Evolutionary conservation across 2,888 invertebrate species (phyloP).

Genomic region (Charanyca ferruginea): DNA sequence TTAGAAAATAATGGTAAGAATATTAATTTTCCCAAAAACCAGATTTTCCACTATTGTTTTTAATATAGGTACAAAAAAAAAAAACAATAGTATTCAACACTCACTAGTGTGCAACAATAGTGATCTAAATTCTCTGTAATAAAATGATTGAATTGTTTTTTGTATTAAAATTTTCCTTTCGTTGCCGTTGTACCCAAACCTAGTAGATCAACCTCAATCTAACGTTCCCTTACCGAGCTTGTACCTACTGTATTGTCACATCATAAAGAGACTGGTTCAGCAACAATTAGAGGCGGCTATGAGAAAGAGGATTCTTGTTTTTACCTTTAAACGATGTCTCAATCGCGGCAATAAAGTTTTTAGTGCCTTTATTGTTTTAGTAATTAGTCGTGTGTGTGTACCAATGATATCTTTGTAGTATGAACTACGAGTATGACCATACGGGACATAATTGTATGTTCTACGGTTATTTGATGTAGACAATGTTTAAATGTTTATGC

Average conservation of each 20-base stretch:
- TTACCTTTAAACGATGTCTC: conserved; percentile 37
- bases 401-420: neutral
- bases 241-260: neutral
- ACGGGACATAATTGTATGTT: neutral
- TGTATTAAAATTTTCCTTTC: no score
- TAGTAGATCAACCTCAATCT: neutral
- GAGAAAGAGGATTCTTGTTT: conserved; percentile 42
- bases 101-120: no score
- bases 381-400: neutral
- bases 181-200: no score
- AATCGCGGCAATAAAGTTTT: conserved; percentile 30
- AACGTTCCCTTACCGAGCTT: conserved; percentile 15
- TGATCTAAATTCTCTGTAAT: no score
- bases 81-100: no score
- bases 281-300: conserved; percentile 35
- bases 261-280: conserved; percentile 15
- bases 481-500: neutral
- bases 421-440: neutral
- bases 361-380: conserved; percentile 31
- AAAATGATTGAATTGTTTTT: no score
- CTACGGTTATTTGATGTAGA: neutral
- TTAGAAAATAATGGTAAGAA: no score
- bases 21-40: no score
- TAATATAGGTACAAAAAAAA: no score
- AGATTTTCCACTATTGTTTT: no score